Evolutionary conservation across 2,888 invertebrate species (phyloP).

Genomic region (Drosophila aldrichi): DNA sequence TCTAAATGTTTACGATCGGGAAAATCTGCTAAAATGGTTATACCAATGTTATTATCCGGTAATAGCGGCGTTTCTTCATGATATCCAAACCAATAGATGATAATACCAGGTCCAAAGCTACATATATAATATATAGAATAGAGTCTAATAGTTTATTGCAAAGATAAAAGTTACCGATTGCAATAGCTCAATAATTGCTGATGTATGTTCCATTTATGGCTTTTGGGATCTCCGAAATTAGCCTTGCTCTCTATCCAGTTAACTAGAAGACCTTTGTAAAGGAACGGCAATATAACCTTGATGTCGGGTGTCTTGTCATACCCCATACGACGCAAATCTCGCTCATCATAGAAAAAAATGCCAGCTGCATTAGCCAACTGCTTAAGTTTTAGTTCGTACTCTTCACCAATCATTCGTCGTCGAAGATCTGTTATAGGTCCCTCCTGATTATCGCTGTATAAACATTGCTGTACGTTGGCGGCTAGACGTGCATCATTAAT

Average conservation of each 20-base stretch:
- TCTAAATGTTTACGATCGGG: conserved; percentile 86
- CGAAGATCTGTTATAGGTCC: conserved; percentile 92
- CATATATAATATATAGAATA: conserved; percentile 3
- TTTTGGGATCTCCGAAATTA: conserved; percentile 94
- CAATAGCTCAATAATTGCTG: conserved; percentile 95
- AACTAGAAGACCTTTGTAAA: conserved; percentile 92
- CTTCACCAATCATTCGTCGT: conserved; percentile 92
- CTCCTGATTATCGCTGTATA: conserved; percentile 93
- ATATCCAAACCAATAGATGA: conserved; percentile 98
- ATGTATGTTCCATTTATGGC: conserved; percentile 92
- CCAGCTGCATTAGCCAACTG: conserved; percentile 86
- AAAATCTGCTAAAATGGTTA: conserved; percentile 87
- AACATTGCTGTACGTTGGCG: conserved; percentile 87
- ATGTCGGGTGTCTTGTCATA: conserved; percentile 98
- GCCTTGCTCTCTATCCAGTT: conserved; percentile 99
- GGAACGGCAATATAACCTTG: conserved; percentile 94
- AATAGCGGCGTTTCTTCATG: conserved; percentile 87
- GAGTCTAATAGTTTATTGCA: background rate
- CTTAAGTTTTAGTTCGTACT: conserved; percentile 91
- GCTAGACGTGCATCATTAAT: conserved; percentile 80
- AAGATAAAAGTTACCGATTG: conserved; percentile 87
- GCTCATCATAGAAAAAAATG: conserved; percentile 90
- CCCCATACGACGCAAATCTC: conserved; percentile 91
- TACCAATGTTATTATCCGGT: conserved; percentile 88
- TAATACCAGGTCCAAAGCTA: conserved; percentile 96